Evolutionary conservation across 1,140 invertebrate genomes (phyloP).

Genomic region (Drosophila lacertosa): DNA sequence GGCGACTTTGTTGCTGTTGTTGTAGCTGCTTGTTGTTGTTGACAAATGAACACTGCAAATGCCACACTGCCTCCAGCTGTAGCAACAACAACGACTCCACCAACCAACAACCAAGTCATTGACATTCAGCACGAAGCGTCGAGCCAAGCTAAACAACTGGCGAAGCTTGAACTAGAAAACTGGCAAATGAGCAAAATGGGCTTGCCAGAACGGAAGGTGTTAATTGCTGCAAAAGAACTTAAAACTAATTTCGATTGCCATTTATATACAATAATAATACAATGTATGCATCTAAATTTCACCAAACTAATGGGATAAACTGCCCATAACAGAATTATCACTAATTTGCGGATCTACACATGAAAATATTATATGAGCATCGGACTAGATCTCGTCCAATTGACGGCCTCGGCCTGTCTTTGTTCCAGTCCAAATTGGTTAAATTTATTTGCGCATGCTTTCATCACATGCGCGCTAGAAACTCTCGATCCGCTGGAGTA

Average conservation of each 20-base stretch:
- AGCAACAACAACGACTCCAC: slow-evolving; percentile 43
- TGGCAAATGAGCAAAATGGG: slow-evolving; percentile 17
- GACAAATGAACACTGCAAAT: slow-evolving; percentile 73
- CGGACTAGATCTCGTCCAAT: slow-evolving; percentile 44
- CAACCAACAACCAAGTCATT: slow-evolving; percentile 59
- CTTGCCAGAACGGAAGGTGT: slow-evolving; percentile 59
- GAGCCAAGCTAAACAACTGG: slow-evolving; percentile 19
- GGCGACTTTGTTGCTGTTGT: slow-evolving; percentile 52
- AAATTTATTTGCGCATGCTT: slow-evolving; percentile 62
- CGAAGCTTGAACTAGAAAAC: slow-evolving; percentile 69
- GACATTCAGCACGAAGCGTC: slow-evolving; percentile 56
- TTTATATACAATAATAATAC: slow-evolving; percentile 36
- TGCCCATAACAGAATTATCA: slow-evolving; percentile 40
- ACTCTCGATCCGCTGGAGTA: not conserved
- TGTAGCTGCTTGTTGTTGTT: slow-evolving; percentile 42
- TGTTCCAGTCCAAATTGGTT: slow-evolving; percentile 63
- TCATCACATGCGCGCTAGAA: slow-evolving; percentile 48
- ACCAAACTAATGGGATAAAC: slow-evolving; percentile 12
- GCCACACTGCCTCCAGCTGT: slow-evolving; percentile 41
- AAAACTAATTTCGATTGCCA: slow-evolving; percentile 23
- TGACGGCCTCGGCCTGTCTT: slow-evolving; percentile 52
- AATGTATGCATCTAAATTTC: slow-evolving; percentile 44
- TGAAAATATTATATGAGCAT: not conserved
- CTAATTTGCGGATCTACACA: slow-evolving; percentile 51
- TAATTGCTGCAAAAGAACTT: slow-evolving; percentile 48